Evolutionary conservation across 2,113 vertebrate genomes (phyloP).

Genomic region (Camelus dromedarius): DNA sequence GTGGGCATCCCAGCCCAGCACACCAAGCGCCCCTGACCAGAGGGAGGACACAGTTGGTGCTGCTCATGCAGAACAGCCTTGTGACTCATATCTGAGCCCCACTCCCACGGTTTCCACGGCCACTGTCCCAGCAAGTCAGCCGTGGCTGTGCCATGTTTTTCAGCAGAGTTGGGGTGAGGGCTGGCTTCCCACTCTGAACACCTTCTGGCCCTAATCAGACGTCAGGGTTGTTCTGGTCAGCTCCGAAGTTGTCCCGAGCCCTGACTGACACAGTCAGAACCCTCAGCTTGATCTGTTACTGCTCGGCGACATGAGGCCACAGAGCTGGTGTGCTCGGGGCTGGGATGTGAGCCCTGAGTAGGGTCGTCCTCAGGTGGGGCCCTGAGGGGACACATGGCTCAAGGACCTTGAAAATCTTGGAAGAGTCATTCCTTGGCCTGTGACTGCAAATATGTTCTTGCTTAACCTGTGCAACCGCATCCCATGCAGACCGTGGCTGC

Average conservation of each 20-base stretch:
- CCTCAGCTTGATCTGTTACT: background rate
- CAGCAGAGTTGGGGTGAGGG: too few relatives aligned
- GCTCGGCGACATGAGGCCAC: background rate
- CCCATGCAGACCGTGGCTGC: background rate
- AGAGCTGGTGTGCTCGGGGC: rapidly evolving
- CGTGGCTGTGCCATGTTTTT: background rate
- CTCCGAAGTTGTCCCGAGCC: background rate
- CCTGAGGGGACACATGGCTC: background rate
- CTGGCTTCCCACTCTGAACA: background rate
- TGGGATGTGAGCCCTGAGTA: background rate
- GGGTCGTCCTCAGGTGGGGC: background rate
- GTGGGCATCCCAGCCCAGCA: background rate
- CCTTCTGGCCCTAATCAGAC: background rate
- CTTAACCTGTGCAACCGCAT: background rate
- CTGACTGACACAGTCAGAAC: background rate
- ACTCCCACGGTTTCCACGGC: background rate
- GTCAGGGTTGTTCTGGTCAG: background rate
- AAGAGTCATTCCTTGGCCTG: background rate
- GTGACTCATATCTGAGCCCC: background rate
- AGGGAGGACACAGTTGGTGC: background rate
- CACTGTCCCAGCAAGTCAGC: rapidly evolving
- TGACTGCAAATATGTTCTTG: background rate
- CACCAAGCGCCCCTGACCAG: background rate
- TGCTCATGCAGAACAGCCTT: background rate
- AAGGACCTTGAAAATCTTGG: background rate